Percentiles rank a stretch among this genome's conserved stretches.
Conservation (phyloP, 2,888 invertebrate species). For the Leptopterna dolabrata region DNA sequence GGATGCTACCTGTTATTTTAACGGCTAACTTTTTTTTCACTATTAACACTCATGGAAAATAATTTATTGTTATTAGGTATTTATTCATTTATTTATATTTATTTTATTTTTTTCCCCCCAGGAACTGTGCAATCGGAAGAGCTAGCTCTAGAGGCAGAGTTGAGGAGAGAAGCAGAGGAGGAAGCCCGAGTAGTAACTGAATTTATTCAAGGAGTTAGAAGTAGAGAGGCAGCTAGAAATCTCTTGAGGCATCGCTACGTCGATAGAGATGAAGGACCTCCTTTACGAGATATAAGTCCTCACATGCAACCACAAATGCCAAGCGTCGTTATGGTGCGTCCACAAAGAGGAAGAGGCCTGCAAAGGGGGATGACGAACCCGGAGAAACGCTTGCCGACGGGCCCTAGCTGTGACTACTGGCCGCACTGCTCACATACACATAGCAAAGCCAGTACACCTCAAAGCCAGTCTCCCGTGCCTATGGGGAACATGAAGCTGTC, state of each 20-base stretch:
- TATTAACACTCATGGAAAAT: no score
- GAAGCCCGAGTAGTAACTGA: conserved; percentile 71
- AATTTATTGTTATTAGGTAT: no score
- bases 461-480: conserved; percentile 65
- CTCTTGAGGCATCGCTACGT: conserved; percentile 63
- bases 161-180: conserved; percentile 67
- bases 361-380: conserved; percentile 45
- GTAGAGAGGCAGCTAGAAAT: conserved; percentile 70
- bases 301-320: conserved; percentile 64
- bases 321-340: conserved; percentile 66
- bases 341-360: conserved; percentile 61
- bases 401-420: conserved; percentile 72
- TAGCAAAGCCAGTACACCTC: conserved; percentile 62
- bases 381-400: conserved; percentile 61
- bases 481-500: conserved; percentile 63
- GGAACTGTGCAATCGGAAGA: conserved; percentile 56
- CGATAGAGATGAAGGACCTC: conserved; percentile 62
- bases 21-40: no score
- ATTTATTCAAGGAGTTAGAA: conserved; percentile 71
- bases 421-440: conserved; percentile 70
- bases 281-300: conserved; percentile 54
- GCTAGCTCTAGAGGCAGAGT: conserved; percentile 40
- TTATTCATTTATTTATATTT: no score
- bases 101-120: not conserved
- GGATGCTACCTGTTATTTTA: no score